Evolutionary conservation across 2,888 invertebrate species (phyloP).

Genomic region (Lasioglossum pauxillum): DNA sequence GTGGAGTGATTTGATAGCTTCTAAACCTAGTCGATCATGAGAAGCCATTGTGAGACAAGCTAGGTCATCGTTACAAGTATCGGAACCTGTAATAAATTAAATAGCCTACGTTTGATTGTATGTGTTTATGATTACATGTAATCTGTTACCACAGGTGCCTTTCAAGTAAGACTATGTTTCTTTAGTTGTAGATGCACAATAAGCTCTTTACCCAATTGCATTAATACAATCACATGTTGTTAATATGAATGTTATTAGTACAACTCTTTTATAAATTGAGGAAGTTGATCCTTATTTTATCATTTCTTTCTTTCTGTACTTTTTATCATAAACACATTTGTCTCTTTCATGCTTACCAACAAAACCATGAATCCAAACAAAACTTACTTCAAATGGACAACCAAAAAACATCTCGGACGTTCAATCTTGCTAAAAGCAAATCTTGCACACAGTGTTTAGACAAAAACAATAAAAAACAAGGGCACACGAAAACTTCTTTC

Average conservation of each 20-base stretch:
- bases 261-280: conserved; percentile 13
- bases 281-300: conserved; percentile 7
- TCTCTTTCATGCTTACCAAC: conserved; percentile 13
- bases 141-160: conserved; percentile 41
- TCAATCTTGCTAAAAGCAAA: conserved; percentile 5
- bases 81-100: conserved; percentile 75
- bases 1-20: conserved; percentile 97
- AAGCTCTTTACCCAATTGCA: conserved; percentile 26
- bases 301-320: neutral
- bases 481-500: neutral
- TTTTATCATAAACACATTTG: conserved; percentile 58
- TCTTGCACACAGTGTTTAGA: neutral
- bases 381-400: conserved; percentile 13
- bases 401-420: neutral
- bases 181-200: conserved; percentile 12
- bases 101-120: conserved; percentile 66
- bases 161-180: neutral
- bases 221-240: conserved; percentile 23
- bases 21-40: conserved; percentile 94
- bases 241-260: conserved; percentile 42
- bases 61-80: conserved; percentile 89
- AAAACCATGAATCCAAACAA: conserved; percentile 9
- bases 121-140: conserved; percentile 62
- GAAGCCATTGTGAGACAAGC: conserved; percentile 89
- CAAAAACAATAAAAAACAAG: conserved; percentile 9